Percentiles rank a stretch among this genome's conserved stretches.
These are phyloP conservation scores for Gobionotothen gibberifrons DNA, from an alignment of 2,797 vertebrate genomes.

Conservation along the genomic window DNA sequence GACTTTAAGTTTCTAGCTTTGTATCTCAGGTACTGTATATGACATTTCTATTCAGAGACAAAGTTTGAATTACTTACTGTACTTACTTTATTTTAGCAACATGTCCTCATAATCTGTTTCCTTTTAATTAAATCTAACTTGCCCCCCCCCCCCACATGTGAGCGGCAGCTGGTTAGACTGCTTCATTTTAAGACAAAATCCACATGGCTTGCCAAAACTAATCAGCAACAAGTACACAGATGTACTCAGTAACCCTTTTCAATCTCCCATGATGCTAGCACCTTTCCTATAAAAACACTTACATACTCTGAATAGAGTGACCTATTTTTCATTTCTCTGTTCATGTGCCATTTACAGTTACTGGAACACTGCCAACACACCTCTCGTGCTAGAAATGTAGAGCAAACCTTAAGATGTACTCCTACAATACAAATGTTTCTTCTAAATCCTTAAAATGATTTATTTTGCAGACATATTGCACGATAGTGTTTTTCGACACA, in stretches of 20 bases:
- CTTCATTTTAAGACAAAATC: slow-evolving; percentile 37
- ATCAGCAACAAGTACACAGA: slow-evolving; percentile 51
- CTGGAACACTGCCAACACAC: not conserved
- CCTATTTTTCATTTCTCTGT: slow-evolving; percentile 34
- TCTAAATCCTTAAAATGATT: not conserved
- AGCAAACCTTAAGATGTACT: slow-evolving; percentile 7
- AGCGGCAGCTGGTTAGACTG: slow-evolving; percentile 44
- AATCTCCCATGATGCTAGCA: slow-evolving; percentile 5
- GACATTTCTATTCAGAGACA: not conserved
- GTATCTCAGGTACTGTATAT: slow-evolving; percentile 10
- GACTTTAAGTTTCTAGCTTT: not conserved
- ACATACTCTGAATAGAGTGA: slow-evolving; percentile 6
- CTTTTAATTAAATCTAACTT: slow-evolving; percentile 7
- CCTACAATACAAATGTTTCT: not conserved
- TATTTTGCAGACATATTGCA: not conserved
- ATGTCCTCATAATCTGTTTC: not conserved
- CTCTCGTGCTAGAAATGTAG: not conserved
- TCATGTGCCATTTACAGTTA: slow-evolving; percentile 6
- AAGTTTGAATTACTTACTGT: not conserved
- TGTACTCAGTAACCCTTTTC: slow-evolving; percentile 30
- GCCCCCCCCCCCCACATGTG: slow-evolving; percentile 5
- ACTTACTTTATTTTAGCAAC: not conserved
- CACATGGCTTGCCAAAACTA: slow-evolving; percentile 37
- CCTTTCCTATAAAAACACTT: slow-evolving; percentile 16
- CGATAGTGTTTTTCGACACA: not conserved